Percentiles rank a stretch among this genome's conserved stretches.
These are phyloP conservation scores for Passerculus sandwichensis DNA, from an alignment of 2,797 vertebrate species.

Conservation along the genomic window DNA sequence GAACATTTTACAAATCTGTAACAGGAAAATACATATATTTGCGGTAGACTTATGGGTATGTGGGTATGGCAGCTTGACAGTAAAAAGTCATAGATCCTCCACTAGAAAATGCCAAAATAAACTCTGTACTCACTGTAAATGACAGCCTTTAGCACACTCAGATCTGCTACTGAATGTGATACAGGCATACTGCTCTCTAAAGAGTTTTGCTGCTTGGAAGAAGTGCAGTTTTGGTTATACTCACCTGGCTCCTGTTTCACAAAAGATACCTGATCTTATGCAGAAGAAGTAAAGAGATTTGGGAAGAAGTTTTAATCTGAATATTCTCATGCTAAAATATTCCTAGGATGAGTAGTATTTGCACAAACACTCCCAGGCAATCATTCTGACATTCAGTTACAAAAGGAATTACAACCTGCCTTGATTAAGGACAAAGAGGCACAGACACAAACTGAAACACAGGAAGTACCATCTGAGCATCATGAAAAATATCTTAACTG, in stretches of 20 bases:
- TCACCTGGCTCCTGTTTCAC: not conserved
- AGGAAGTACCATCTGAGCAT: not conserved
- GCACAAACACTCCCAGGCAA: not conserved
- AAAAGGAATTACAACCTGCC: not conserved
- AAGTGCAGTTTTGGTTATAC: not conserved
- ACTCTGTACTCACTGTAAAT: constrained; percentile 39
- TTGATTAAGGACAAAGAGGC: not conserved
- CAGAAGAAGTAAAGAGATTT: not conserved
- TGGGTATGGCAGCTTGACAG: constrained; percentile 71
- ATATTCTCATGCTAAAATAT: not conserved
- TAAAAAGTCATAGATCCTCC: constrained; percentile 57
- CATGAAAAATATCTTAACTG: not conserved
- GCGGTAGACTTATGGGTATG: constrained; percentile 49
- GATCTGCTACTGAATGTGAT: constrained; percentile 24
- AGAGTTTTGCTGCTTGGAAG: not conserved
- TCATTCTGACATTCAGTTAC: not conserved
- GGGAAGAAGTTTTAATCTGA: not conserved
- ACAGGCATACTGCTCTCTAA: not conserved
- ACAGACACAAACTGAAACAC: not conserved
- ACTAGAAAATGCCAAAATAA: constrained; percentile 61
- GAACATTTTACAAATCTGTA: constrained; percentile 47
- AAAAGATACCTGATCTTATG: not conserved
- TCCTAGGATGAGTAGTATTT: not conserved
- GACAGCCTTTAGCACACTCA: constrained; percentile 6
- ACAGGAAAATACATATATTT: constrained; percentile 58